Evolutionary conservation across 2,113 vertebrate species (phyloP), one percentile per base, ranked within the genome.

Genomic region (Riparia riparia): DNA sequence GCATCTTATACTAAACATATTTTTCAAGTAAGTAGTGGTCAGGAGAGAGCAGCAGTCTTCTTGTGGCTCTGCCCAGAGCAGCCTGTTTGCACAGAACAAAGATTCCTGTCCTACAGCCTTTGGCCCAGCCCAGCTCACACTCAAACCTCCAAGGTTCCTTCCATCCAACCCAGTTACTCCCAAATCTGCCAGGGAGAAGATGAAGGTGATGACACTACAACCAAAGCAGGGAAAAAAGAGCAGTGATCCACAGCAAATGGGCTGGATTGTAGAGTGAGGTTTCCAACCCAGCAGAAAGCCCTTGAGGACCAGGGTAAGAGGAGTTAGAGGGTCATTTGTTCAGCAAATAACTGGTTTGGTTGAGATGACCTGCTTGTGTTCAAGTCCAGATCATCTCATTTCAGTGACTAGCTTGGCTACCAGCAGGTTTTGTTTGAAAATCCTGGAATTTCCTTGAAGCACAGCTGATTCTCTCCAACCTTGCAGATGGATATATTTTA

Each of bases 121-220:
- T 37, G 26, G 17, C 9, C 60, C 41, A 77, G n/a, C 42, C 18
- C 54, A 77, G 51, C 18, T 72, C 21, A 44, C 29, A n/a, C 42
- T 6, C 18, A 3, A 57, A 17, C 19, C 15, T n/a, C 47, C 24
- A 42, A 44, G 5, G 6, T 25, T 54, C 51, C 28, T 53, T 42
- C 57, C 5, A 18, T 31, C 39, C 25, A 45, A 12, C 25, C 41
- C 41, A 32, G 47, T 9, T 9, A 17, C 18, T 53, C 68, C 22
- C 49, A 14, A 3, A 42, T 4, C 39, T 32, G 29, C 58, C 73
- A 32, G 3, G 11, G 7, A 69, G 31, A 29, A 73, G 49, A 10
- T 0, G 0, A 26, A 82, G 10, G 26, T 5, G 6, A 14, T 14
- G 26, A 22, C 5, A 68, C 0, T 39, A 32, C 42, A 58, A 6